Conservation (phyloP, 64 coral and sea anemone species). For the Dendronephthya gigantea region DNA sequence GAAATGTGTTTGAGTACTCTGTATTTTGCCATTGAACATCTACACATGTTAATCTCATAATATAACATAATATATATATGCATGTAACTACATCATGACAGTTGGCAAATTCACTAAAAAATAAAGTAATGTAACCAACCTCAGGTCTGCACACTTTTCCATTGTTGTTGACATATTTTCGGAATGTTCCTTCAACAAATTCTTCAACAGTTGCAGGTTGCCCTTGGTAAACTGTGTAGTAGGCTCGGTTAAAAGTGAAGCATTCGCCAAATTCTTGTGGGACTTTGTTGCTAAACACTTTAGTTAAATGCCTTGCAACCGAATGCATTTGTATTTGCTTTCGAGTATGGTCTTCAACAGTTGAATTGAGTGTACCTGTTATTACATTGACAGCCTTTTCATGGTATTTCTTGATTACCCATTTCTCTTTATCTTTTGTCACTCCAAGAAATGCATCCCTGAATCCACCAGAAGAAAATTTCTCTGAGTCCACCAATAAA, state of each 20-base stretch:
- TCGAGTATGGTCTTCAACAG: not conserved
- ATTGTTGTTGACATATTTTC: not conserved
- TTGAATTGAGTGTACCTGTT: not conserved
- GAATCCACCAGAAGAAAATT: not conserved
- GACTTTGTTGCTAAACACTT: not conserved
- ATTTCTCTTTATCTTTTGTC: not conserved
- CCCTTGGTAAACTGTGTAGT: not conserved
- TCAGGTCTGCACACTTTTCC: not conserved
- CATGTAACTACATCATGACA: too few species aligned
- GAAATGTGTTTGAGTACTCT: too few species aligned
- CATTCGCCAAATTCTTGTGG: not conserved
- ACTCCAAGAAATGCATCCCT: not conserved
- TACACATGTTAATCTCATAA: too few species aligned
- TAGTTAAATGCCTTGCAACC: not conserved
- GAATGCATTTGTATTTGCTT: not conserved
- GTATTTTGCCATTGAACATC: too few species aligned
- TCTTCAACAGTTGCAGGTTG: not conserved
- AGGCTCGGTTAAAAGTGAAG: not conserved
- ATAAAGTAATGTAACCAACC: too few species aligned
- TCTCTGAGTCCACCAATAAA: not conserved
- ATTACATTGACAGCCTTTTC: not conserved
- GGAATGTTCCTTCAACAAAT: not conserved
- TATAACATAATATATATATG: too few species aligned
- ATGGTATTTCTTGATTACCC: not conserved
- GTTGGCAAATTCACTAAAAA: too few species aligned